Evolutionary conservation across 2,797 vertebrate species (phyloP), one percentile per base, ranked within the genome.

Genomic region (Carapus acus): DNA sequence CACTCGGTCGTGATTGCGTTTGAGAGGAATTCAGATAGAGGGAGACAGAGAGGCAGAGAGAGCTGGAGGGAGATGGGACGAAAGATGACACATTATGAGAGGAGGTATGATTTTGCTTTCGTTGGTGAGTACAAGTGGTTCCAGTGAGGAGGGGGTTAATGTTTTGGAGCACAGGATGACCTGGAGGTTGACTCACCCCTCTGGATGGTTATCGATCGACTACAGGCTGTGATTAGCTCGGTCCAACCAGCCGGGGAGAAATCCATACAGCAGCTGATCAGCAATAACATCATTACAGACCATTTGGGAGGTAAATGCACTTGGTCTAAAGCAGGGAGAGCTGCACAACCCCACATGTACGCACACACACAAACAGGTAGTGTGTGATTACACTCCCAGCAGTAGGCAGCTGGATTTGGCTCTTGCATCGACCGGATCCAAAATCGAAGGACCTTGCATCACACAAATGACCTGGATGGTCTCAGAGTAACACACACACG

Each of bases 371-470:
- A 55, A 8, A 9, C 8, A 65, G 19, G 22, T 49, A 47, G 48
- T 60, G 47, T 61, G 70, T 79, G 77, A 88, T 86, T 86, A 83
- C 45, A 54, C 71, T 53, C 77, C 51, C 80, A 77, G 80, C 78
- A 74, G 80, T 69, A 45, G 65, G 68, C 58, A 61, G 78, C 78
- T 78, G 78, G 69, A 81, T 86, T 84, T 87, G 80, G 83, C 83
- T 77, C 60, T 52, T 39, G 44, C 49, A 86, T 88, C 71, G 84
- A 88, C 33, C 80, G 61, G 22, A 36, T 15, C 34, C 34, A 73
- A 80, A 81, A 82, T 81, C 76, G 54, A 85, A 78, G 72, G 75
- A 65, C 58, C 74, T 64, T 76, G 76, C 68, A 76, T 79, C 79
- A 80, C 68, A 73, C 71, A 33, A 33, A 33, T 13, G 31, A 33